A percentile compares a stretch with the other conserved stretches of the same genome.
Evolutionary conservation across 2,888 invertebrate species (phyloP).

Genomic region (Euzetes globulus): DNA sequence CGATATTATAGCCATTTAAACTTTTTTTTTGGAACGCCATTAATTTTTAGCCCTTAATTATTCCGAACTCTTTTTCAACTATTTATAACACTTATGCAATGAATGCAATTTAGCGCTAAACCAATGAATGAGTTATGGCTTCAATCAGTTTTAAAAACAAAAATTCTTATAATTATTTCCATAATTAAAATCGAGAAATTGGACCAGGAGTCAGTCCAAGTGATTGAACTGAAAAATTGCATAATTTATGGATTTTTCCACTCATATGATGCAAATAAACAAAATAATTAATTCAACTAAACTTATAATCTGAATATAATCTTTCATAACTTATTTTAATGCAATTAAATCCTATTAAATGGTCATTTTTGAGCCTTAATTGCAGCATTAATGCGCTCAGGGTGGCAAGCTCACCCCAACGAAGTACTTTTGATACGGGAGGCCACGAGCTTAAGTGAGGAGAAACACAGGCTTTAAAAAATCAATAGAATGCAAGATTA

Average conservation of each 20-base stretch:
- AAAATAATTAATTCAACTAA: background rate
- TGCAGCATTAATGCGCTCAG: background rate
- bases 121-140: background rate
- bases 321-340: background rate
- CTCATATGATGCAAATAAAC: background rate
- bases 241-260: background rate
- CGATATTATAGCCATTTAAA: too few relatives aligned
- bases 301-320: background rate
- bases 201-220: background rate
- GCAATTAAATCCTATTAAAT: background rate
- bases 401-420: too few relatives aligned
- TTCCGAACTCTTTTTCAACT: background rate
- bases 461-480: too few relatives aligned
- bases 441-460: too few relatives aligned
- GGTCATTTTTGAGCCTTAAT: background rate
- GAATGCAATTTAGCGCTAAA: background rate
- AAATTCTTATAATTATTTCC: background rate
- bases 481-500: background rate
- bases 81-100: background rate
- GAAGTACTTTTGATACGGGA: too few relatives aligned
- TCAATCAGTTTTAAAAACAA: background rate
- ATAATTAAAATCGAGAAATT: background rate
- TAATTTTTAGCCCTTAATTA: background rate
- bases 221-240: background rate
- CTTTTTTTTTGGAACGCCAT: background rate